Evolutionary conservation across 2,888 invertebrate genomes (phyloP).

Genomic region (Callyntrura sp.): DNA sequence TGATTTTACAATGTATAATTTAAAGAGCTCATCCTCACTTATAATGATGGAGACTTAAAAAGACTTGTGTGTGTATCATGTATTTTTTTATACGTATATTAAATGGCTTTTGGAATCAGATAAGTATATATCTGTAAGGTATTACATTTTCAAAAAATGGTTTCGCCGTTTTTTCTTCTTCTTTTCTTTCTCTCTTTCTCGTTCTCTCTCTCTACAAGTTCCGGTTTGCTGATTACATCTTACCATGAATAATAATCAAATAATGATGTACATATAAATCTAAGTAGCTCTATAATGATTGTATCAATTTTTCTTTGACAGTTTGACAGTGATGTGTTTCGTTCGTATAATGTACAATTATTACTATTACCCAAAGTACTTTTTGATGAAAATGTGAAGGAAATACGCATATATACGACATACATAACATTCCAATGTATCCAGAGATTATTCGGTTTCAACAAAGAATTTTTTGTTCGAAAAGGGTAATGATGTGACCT

Average conservation of each 20-base stretch:
- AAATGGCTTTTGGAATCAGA: background rate
- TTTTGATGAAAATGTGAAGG: constrained; percentile 37
- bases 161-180: too few relatives aligned
- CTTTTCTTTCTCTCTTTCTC: too few relatives aligned
- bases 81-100: background rate
- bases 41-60: background rate
- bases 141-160: constrained; percentile 28
- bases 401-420: background rate
- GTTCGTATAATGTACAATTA: constrained; percentile 34
- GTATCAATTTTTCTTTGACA: constrained; percentile 75
- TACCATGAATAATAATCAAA: constrained; percentile 25
- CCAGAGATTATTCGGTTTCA: constrained; percentile 5
- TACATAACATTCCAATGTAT: background rate
- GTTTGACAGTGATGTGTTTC: constrained; percentile 77
- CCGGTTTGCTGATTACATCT: background rate
- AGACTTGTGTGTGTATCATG: constrained; percentile 1
- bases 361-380: constrained; percentile 24
- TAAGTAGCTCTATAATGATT: constrained; percentile 76
- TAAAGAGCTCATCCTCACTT: background rate
- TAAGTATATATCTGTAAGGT: background rate
- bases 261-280: constrained; percentile 37
- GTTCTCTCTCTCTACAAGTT: constrained; percentile 5
- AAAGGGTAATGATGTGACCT: constrained; percentile 57
- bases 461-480: constrained; percentile 21
- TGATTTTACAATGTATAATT: background rate